Percentiles rank a stretch among this genome's conserved stretches.
phyloP scores from a whole-genome alignment of 2,113 vertebrate species.

The Deroptyus accipitrinus region DNA sequence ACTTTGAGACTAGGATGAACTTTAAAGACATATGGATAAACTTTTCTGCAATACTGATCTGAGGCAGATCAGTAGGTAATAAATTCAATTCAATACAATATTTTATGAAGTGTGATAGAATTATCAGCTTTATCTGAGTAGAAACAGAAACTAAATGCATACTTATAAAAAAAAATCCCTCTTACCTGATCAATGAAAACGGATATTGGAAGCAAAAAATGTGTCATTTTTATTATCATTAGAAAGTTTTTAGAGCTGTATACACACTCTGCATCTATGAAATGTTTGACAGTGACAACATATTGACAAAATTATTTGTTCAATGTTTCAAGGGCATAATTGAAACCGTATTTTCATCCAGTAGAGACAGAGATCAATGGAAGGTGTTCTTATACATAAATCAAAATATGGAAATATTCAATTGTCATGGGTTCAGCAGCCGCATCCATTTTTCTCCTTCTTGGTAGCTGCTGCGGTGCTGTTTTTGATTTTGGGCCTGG shows the following conservation, averaged over 20 bases:
- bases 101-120: neutral
- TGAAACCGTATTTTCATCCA: neutral
- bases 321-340: constrained; percentile 2
- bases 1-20: neutral
- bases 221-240: neutral
- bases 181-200: neutral
- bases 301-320: neutral
- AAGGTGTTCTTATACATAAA: neutral
- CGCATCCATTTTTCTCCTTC: no score
- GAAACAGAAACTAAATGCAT: neutral
- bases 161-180: neutral
- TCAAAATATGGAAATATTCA: neutral
- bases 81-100: neutral
- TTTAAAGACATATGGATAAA: neutral
- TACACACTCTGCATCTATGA: neutral
- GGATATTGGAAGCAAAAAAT: neutral
- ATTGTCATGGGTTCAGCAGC: no score
- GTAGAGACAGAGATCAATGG: neutral
- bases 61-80: neutral
- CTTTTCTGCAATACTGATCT: neutral
- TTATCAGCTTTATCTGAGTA: neutral
- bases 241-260: neutral
- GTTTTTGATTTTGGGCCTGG: no score
- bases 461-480: no score
- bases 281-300: neutral